Evolutionary conservation across 1,140 invertebrate genomes (phyloP), one percentile per base, ranked within the genome.

Genomic region (Megalonaias nervosa): DNA sequence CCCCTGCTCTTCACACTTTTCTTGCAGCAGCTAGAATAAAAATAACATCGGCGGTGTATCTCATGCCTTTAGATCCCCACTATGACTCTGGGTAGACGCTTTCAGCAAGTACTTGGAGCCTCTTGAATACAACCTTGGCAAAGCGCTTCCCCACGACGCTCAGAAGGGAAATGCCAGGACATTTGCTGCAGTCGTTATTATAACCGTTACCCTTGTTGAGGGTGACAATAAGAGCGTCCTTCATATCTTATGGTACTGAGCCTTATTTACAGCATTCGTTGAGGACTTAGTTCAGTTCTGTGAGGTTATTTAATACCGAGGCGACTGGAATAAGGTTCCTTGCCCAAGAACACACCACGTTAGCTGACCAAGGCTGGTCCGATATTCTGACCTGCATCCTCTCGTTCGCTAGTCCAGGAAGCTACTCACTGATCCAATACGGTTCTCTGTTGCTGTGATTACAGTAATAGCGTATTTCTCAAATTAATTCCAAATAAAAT

Each of bases 191-290:
- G n/a, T n/a, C 74, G 56, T 56, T 79, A 16, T 77, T 14, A n/a
- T 78, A 75, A 1, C 76, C 81, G 57, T 83, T 84, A 73, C 81
- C 82, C 62, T 84, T 83, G 68, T 79, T 80, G 23, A 81, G 74
- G 26, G 71, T 84, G 67, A 80, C 67, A n/a, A 82, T 80, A 23
- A 71, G 77, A 26, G 74, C 23, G 60, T 84, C 71, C 21, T 78
- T 21, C 67, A 81, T 79, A 55, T 75, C 76, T 64, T 81, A 77
- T 11, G 80, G 77, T 19, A 71, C 79, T 55, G 59, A 60, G 6
- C 72, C 73, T 75, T 79, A 66, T 62, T 21, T 66, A 23, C 74
- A 80, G 58, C 79, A 78, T 56, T 67, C 14, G 14, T 15, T 14
- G n/a, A n/a, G 59, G 59, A n/a, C 59, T 60, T 60, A 60, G n/a